Evolutionary conservation across 2,113 vertebrate genomes (phyloP).

Genomic region (Chrysochloris asiatica): DNA sequence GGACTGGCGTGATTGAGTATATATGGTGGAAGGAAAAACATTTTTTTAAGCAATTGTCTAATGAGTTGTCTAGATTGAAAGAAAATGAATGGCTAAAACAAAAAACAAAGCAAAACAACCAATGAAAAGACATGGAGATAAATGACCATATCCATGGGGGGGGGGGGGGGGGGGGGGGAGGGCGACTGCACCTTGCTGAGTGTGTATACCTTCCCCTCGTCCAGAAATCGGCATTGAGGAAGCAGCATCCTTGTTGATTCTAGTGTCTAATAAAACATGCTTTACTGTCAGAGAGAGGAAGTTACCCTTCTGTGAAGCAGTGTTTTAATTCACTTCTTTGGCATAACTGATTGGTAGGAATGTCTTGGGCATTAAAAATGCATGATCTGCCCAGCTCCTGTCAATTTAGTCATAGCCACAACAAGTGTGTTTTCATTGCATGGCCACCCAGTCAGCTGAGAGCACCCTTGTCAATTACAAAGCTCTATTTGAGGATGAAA

Average conservation of each 20-base stretch:
- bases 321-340: constrained; percentile 75
- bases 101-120: background rate
- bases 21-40: background rate
- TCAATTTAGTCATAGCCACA: constrained; percentile 55
- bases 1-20: background rate
- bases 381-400: constrained; percentile 47
- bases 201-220: background rate
- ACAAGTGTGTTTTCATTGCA: constrained; percentile 66
- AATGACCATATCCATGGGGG: constrained; percentile 35
- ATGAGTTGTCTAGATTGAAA: constrained; percentile 46
- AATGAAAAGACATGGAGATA: background rate
- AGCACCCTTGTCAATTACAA: constrained; percentile 68
- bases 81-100: constrained; percentile 22
- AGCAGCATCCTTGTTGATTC: constrained; percentile 56
- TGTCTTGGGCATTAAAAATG: constrained; percentile 79
- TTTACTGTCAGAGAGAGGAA: constrained; percentile 58
- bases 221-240: constrained; percentile 44
- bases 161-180: no score
- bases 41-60: constrained; percentile 12
- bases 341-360: constrained; percentile 68
- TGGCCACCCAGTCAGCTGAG: constrained; percentile 54
- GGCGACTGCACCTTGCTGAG: background rate
- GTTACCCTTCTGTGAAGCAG: constrained; percentile 52
- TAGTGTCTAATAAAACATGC: constrained; percentile 53
- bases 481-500: constrained; percentile 74